A percentile compares a stretch with the other conserved stretches of the same genome.
Conservation (phyloP, 2,113 vertebrate genomes). For the Sus scrofa region DNA sequence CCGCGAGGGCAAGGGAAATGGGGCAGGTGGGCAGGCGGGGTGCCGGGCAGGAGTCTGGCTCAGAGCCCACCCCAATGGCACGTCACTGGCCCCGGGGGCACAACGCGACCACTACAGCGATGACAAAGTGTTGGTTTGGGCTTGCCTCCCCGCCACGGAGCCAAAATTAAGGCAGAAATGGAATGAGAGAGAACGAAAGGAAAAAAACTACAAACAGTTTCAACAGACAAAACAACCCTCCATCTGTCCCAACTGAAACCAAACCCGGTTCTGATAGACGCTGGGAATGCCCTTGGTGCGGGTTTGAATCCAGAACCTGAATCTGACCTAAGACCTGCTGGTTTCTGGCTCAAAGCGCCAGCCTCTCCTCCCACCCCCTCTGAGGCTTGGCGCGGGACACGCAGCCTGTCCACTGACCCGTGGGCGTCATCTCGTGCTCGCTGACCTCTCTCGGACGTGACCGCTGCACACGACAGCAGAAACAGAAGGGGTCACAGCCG, state of each 20-base stretch:
- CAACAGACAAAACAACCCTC: background rate
- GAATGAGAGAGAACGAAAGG: slow-evolving; percentile 59
- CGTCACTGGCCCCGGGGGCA: background rate
- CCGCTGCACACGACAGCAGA: slow-evolving; percentile 87
- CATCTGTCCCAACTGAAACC: background rate
- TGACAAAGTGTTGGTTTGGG: background rate
- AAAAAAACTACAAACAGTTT: slow-evolving; percentile 53
- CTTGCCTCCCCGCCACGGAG: slow-evolving; percentile 44
- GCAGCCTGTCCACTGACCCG: slow-evolving; percentile 40
- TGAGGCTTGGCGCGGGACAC: background rate
- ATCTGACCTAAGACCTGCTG: background rate
- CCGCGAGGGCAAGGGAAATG: slow-evolving; percentile 11
- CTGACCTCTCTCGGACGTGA: slow-evolving; percentile 83
- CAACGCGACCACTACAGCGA: background rate
- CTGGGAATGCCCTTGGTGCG: fast-evolving
- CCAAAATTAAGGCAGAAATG: slow-evolving; percentile 75
- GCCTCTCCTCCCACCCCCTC: background rate
- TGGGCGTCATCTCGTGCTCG: slow-evolving; percentile 29
- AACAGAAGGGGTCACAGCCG: slow-evolving; percentile 73
- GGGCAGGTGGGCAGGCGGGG: background rate
- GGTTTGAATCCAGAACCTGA: fast-evolving
- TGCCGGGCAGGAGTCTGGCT: fast-evolving
- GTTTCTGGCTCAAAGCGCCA: background rate
- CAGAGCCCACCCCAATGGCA: too few species aligned
- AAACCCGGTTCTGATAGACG: background rate